These are phyloP conservation scores for Bolinopsis microptera DNA, from an alignment of 37 sponge, comb jelly and placozoan genomes.

Conservation along the genomic window DNA sequence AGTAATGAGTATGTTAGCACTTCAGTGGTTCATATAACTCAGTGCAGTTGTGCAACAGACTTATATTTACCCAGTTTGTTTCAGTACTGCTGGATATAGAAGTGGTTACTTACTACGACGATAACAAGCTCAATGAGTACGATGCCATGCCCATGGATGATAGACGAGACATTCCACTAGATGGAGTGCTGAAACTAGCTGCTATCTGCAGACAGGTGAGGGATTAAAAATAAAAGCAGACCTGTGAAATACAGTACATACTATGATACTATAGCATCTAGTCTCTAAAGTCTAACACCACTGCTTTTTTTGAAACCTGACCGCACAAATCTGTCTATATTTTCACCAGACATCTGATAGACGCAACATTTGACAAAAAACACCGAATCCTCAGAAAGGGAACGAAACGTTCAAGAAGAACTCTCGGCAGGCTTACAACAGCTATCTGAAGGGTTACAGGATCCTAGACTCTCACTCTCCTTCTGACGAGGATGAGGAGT, in stretches of 20 bases:
- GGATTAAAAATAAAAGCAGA: neutral
- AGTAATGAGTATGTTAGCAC: too few relatives aligned
- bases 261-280: too few relatives aligned
- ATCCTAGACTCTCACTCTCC: conserved; percentile 15
- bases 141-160: conserved; percentile 33
- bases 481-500: neutral
- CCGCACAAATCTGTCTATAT: too few relatives aligned
- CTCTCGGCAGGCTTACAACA: neutral
- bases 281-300: too few relatives aligned
- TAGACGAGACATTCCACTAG: neutral
- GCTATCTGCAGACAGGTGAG: conserved; percentile 27
- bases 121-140: conserved; percentile 42
- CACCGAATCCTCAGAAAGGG: conserved; percentile 65
- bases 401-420: conserved; percentile 55
- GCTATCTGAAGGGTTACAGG: conserved; percentile 41
- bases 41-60: too few relatives aligned
- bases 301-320: too few relatives aligned
- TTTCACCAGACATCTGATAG: too few relatives aligned
- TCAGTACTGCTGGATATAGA: conserved; percentile 46
- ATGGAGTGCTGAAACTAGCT: neutral
- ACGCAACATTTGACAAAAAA: too few relatives aligned
- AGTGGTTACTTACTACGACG: conserved; percentile 17
- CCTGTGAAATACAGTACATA: too few relatives aligned
- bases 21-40: too few relatives aligned
- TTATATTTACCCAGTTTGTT: too few relatives aligned